Evolutionary conservation across 2,113 vertebrate species (phyloP).

Genomic region (Drymodes brunneopygia): DNA sequence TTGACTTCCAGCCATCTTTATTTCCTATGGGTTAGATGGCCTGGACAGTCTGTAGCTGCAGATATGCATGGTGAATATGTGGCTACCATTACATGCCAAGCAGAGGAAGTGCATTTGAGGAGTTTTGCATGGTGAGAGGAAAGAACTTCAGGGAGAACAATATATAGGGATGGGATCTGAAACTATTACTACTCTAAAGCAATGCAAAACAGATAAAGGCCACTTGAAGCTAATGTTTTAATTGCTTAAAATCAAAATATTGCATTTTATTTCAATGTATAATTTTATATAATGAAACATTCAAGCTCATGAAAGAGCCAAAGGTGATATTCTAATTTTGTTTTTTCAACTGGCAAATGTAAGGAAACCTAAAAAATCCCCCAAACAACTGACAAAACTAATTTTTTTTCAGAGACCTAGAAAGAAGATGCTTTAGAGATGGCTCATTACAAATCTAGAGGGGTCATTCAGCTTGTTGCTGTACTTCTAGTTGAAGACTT

Average conservation of each 20-base stretch:
- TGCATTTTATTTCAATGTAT: not conserved
- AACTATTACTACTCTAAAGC: not conserved
- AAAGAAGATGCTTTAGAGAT: not conserved
- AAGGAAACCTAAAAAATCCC: not conserved
- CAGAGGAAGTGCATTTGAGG: not conserved
- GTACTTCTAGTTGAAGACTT: not conserved
- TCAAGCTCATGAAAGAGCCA: not conserved
- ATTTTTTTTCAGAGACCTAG: not conserved
- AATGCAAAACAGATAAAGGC: not conserved
- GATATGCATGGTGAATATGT: not conserved
- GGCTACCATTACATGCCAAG: not conserved
- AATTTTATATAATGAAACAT: not conserved
- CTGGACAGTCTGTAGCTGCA: not conserved
- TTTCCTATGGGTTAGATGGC: not conserved
- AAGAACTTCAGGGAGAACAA: not conserved
- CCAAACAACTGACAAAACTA: not conserved
- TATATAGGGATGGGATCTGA: not conserved
- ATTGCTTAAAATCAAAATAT: not conserved
- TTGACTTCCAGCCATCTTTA: not conserved
- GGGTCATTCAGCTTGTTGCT: not conserved
- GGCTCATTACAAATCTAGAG: not conserved
- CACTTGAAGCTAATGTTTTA: not conserved
- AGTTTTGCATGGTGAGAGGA: not conserved
- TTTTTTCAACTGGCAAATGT: not conserved
- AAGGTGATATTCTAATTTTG: not conserved